A percentile compares a stretch with the other conserved stretches of the same genome.
Evolutionary conservation across 2,888 invertebrate genomes (phyloP).

Genomic region (Arctia plantaginis): DNA sequence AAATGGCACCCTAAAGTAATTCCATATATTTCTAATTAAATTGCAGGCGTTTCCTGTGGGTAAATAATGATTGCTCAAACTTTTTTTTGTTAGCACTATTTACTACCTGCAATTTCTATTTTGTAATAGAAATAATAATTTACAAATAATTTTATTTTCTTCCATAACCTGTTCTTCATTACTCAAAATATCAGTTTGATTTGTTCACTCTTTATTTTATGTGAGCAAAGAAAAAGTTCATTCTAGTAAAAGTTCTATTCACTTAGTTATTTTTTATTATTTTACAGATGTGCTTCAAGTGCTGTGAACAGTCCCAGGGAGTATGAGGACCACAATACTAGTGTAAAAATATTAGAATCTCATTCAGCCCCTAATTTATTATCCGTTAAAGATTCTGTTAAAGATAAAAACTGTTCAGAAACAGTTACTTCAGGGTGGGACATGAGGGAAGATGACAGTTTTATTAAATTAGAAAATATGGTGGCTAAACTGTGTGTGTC

Average conservation of each 20-base stretch:
- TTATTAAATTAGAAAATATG: constrained; percentile 68
- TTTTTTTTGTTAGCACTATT: neutral
- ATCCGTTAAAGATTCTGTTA: constrained; percentile 23
- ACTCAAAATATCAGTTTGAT: neutral
- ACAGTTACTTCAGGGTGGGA: constrained; percentile 43
- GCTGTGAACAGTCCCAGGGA: constrained; percentile 37
- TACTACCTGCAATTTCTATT: neutral
- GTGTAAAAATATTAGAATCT: constrained; percentile 70
- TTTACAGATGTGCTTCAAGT: constrained; percentile 35
- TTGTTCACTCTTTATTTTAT: neutral
- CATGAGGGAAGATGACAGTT: constrained; percentile 65
- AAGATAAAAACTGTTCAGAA: constrained; percentile 30
- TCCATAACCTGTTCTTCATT: neutral
- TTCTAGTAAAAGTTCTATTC: neutral
- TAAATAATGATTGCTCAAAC: neutral
- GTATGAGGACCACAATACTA: constrained; percentile 51
- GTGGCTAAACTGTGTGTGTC: constrained; percentile 59
- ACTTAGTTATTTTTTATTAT: neutral
- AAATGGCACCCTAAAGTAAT: neutral
- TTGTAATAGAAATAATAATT: neutral
- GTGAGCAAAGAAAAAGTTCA: neutral
- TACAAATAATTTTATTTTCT: neutral
- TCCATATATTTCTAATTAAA: too few relatives aligned
- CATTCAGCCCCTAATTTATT: constrained; percentile 71
- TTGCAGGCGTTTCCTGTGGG: neutral